These are phyloP conservation scores for Philypnodon macrostomus DNA, from an alignment of 2,797 vertebrate genomes.

Conservation along the genomic window DNA sequence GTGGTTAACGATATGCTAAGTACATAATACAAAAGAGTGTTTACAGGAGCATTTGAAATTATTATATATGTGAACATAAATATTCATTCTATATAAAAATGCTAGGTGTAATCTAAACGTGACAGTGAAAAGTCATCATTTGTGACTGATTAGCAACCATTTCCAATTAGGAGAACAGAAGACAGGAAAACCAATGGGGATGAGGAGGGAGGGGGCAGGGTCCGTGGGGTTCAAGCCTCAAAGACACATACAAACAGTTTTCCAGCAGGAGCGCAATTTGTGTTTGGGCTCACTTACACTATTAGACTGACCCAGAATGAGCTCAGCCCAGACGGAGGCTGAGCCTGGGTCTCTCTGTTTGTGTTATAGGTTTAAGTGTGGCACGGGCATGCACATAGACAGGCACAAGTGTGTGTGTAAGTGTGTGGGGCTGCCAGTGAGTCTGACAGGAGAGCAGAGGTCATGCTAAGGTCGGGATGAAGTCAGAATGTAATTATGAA, in stretches of 20 bases:
- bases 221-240: slow-evolving; percentile 62
- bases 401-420: slow-evolving; percentile 16
- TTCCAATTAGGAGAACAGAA: slow-evolving; percentile 70
- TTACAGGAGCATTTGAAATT: too few relatives aligned
- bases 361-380: slow-evolving; percentile 50
- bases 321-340: slow-evolving; percentile 72
- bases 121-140: slow-evolving; percentile 67
- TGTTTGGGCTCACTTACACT: slow-evolving; percentile 77
- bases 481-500: slow-evolving; percentile 87
- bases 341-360: slow-evolving; percentile 63
- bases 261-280: slow-evolving; percentile 75
- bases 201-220: slow-evolving; percentile 51
- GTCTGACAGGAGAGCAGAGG: slow-evolving; percentile 77
- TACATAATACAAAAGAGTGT: too few relatives aligned
- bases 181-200: slow-evolving; percentile 64
- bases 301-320: slow-evolving; percentile 72
- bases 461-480: slow-evolving; percentile 83
- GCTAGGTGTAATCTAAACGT: slow-evolving; percentile 38
- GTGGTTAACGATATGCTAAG: too few relatives aligned
- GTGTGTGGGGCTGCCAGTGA: slow-evolving; percentile 57
- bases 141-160: slow-evolving; percentile 76
- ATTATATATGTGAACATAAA: too few relatives aligned
- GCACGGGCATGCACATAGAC: slow-evolving; percentile 7
- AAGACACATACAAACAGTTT: slow-evolving; percentile 52
- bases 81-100: slow-evolving; percentile 24